phyloP scores from a whole-genome alignment of 2,888 invertebrate genomes.

The Melangyna quadrimaculata region DNA sequence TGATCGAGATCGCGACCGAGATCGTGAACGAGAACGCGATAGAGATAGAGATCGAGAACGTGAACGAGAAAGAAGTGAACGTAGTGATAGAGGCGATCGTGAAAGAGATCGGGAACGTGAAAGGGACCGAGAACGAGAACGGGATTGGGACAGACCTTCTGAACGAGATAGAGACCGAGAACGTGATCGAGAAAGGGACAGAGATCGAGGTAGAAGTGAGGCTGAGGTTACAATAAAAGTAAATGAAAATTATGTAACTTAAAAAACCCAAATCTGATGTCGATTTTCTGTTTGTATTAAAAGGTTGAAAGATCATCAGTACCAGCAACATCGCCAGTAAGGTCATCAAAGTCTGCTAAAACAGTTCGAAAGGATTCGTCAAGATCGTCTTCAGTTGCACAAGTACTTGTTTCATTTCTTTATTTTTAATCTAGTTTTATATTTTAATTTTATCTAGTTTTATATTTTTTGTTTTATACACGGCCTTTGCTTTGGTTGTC shows the following conservation, averaged over 20 bases:
- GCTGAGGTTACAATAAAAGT: conserved; percentile 75
- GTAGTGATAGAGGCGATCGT: conserved; percentile 72
- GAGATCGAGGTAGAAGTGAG: conserved; percentile 79
- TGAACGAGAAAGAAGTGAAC: conserved; percentile 77
- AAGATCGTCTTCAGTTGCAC: conserved; percentile 18
- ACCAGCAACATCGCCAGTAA: conserved; percentile 7
- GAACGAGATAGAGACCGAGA: conserved; percentile 75
- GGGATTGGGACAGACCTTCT: conserved; percentile 47
- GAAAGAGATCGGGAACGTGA: conserved; percentile 65
- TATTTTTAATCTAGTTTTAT: neutral
- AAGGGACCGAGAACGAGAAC: conserved; percentile 78
- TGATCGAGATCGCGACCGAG: conserved; percentile 77
- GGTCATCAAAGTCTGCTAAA: conserved; percentile 22
- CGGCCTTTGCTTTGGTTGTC: too few relatives aligned
- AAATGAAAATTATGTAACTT: neutral
- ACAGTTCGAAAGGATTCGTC: conserved; percentile 13
- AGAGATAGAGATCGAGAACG: conserved; percentile 78
- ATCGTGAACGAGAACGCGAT: conserved; percentile 76
- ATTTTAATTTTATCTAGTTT: neutral
- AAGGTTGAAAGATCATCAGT: conserved; percentile 19
- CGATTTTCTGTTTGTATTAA: neutral
- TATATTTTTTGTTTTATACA: too few relatives aligned
- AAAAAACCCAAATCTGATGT: neutral
- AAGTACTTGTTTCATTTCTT: neutral
- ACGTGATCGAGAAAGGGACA: conserved; percentile 78